Evolutionary conservation across 2,113 vertebrate genomes (phyloP).

Genomic region (Strix uralensis): DNA sequence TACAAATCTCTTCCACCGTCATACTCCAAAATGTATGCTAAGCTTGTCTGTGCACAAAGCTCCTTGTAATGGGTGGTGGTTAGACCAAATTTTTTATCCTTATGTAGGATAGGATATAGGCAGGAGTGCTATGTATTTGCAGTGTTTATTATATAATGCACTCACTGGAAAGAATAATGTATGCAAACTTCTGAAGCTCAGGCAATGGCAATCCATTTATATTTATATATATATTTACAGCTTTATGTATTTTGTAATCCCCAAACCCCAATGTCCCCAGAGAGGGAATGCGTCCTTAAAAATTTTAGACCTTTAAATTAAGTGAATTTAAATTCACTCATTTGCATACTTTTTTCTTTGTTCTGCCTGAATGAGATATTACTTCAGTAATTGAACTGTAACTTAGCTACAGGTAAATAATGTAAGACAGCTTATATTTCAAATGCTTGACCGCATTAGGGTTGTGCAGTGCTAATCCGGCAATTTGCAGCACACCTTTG

Average conservation of each 20-base stretch:
- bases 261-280: neutral
- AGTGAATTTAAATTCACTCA: neutral
- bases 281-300: neutral
- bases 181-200: neutral
- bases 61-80: neutral
- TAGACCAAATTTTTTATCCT: neutral
- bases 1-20: neutral
- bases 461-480: neutral
- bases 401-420: conserved; percentile 29
- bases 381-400: conserved; percentile 51
- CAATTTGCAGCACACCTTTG: neutral
- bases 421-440: neutral
- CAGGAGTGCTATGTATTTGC: neutral
- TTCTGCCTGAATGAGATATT: conserved; percentile 41
- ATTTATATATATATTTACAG: neutral
- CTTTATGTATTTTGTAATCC: neutral
- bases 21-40: neutral
- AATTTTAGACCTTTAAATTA: conserved; percentile 3
- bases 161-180: neutral
- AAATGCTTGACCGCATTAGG: neutral
- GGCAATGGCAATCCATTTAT: neutral
- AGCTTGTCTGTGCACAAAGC: neutral
- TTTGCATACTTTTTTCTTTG: conserved; percentile 7
- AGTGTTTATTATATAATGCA: neutral
- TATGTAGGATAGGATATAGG: neutral